These are phyloP conservation scores for Tetrao urogallus DNA, from an alignment of 2,113 vertebrate genomes.

Conservation along the genomic window DNA sequence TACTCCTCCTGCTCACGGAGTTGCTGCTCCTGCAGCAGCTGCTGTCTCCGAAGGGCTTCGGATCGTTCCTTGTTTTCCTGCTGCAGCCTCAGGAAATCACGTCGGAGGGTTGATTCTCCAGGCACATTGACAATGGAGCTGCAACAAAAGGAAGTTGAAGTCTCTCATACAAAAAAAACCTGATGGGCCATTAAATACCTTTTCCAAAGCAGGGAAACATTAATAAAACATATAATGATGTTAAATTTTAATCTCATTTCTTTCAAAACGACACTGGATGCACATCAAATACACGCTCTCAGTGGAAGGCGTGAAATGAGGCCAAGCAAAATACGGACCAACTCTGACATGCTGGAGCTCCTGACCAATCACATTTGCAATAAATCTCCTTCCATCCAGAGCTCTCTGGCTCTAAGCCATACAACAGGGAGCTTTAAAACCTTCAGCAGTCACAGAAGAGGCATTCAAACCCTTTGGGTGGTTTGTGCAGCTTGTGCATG, in stretches of 20 bases:
- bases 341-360: neutral
- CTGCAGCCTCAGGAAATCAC: constrained; percentile 97
- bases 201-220: constrained; percentile 16
- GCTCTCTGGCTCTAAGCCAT: neutral
- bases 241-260: constrained; percentile 19
- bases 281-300: neutral
- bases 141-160: constrained; percentile 12
- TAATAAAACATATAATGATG: constrained; percentile 13
- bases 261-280: neutral
- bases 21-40: constrained; percentile 97
- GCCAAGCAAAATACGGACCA: constrained; percentile 23
- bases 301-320: constrained; percentile 22
- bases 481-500: neutral
- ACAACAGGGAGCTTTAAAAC: neutral
- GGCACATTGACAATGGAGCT: constrained; percentile 99
- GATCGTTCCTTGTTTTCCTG: constrained; percentile 99
- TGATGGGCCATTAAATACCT: constrained; percentile 29
- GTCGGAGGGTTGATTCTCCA: constrained; percentile 94
- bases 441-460: neutral
- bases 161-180: neutral
- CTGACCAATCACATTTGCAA: neutral
- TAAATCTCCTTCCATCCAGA: neutral
- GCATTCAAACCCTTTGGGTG: neutral
- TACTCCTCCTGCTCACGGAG: constrained; percentile 97
- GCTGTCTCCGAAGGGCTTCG: constrained; percentile 93